Evolutionary conservation across 92 coral and sea anemone species (phyloP).

Genomic region (Parazoanthus darwini): DNA sequence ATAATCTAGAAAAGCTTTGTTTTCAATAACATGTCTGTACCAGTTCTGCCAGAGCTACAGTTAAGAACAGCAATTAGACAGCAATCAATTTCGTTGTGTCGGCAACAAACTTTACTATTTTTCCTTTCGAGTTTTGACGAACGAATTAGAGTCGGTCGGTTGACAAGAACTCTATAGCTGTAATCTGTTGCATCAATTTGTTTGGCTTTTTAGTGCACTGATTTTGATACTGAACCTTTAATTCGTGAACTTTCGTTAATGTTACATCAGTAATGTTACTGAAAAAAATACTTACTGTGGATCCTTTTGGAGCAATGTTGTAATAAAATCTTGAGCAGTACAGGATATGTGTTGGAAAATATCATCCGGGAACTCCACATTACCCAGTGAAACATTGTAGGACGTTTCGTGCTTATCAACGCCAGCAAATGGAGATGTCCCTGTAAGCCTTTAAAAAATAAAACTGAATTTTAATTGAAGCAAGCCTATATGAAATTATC

Average conservation of each 20-base stretch:
- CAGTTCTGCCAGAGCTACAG: too few species aligned
- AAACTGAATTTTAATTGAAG: background rate
- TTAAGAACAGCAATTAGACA: too few species aligned
- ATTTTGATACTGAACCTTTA: background rate
- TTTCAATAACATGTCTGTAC: too few species aligned
- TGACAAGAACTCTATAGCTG: too few species aligned
- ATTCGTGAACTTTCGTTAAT: background rate
- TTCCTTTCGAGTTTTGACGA: too few species aligned
- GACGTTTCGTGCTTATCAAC: constrained; percentile 88
- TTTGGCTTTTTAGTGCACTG: too few species aligned
- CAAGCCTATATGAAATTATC: background rate
- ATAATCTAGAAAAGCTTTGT: too few species aligned
- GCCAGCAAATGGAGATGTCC: constrained; percentile 89
- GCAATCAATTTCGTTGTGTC: too few species aligned
- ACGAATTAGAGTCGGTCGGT: too few species aligned
- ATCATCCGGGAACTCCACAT: constrained; percentile 82
- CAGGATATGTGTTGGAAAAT: constrained; percentile 75
- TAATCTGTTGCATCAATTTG: too few species aligned
- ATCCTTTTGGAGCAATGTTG: constrained; percentile 68
- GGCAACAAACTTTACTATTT: too few species aligned
- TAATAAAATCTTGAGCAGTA: constrained; percentile 84
- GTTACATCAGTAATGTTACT: too few species aligned
- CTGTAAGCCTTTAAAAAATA: constrained; percentile 69
- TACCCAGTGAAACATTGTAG: constrained; percentile 79
- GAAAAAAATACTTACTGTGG: constrained; percentile 63